Evolutionary conservation across 1,140 invertebrate genomes (phyloP).

Genomic region (Agraylea sexmaculata): DNA sequence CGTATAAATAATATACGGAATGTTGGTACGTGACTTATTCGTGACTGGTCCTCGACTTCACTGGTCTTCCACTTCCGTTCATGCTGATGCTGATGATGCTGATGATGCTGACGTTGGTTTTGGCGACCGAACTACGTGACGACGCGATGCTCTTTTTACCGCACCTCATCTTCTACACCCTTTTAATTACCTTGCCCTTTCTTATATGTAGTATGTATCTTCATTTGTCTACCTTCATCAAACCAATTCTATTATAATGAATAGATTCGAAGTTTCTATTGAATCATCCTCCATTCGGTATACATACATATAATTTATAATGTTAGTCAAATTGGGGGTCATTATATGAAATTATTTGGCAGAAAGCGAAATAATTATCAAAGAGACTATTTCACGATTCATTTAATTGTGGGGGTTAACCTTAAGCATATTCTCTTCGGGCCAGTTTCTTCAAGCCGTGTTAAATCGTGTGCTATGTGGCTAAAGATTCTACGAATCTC

Average conservation of each 20-base stretch:
- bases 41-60: slow-evolving; percentile 27
- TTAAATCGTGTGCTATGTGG: too few species aligned
- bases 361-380: too few species aligned
- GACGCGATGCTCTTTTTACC: slow-evolving; percentile 10
- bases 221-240: background rate
- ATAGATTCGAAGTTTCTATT: slow-evolving; percentile 1
- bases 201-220: background rate
- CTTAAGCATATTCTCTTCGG: too few species aligned
- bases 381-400: too few species aligned
- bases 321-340: too few species aligned
- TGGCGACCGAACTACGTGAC: slow-evolving; percentile 6
- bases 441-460: too few species aligned
- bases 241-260: slow-evolving; percentile 1
- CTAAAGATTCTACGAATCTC: too few species aligned
- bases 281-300: background rate
- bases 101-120: slow-evolving; percentile 10
- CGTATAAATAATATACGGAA: slow-evolving; percentile 38
- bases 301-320: slow-evolving; percentile 2
- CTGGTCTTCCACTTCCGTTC: too few species aligned
- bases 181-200: background rate
- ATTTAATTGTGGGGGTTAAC: too few species aligned
- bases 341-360: too few species aligned
- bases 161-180: background rate
- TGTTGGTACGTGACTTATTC: slow-evolving; percentile 40
- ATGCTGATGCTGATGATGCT: too few species aligned